Evolutionary conservation across 2,888 invertebrate genomes (phyloP), one percentile per base, ranked within the genome.

Genomic region (Seira musarum): DNA sequence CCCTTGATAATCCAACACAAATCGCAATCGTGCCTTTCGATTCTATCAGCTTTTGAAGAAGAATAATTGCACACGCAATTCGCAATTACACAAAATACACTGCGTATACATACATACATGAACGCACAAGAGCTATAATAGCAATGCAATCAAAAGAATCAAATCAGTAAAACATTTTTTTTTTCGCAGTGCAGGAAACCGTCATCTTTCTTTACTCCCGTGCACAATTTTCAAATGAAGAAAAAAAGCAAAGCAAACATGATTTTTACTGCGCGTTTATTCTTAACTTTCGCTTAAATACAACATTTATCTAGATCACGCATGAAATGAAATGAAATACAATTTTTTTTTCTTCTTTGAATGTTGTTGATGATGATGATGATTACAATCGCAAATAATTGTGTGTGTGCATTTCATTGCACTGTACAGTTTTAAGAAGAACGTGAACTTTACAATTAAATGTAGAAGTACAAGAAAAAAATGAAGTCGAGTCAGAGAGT

Each of bases 201-300:
- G 79, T 79, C 79, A 79, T 79, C 72, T 67, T 8, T n/a, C 49
- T n/a, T 49, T 3, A 49, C 49, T 49, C 49, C 49, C 49, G 49
- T 49, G 15, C 49, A 49, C 49, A 49, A 49, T 49, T 49, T 30
- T 30, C 30, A 30, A 30, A 30, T 8, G 30, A 30, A 30, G 30
- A 30, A 30, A 30, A 30, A 30, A 30, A 30, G 2, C 49, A 49
- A 5, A 40, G n/a, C 49, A 13, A 49, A 49, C 49, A 49, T 49
- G 49, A 67, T 66, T 69, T 17, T 60, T 24, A 17, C n/a, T 64
- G 17, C 64, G 17, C 60, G 21, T 15, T 63, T 10, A n/a, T 64
- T 24, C 64, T 72, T 60, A 79, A 79, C 79, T 79, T 79, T 79
- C 79, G 79, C 79, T 79, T 67, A 68, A 79, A 67, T 53, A 63